These are phyloP conservation scores for Furcula furcula DNA, from an alignment of 2,888 invertebrate genomes.

Conservation along the genomic window DNA sequence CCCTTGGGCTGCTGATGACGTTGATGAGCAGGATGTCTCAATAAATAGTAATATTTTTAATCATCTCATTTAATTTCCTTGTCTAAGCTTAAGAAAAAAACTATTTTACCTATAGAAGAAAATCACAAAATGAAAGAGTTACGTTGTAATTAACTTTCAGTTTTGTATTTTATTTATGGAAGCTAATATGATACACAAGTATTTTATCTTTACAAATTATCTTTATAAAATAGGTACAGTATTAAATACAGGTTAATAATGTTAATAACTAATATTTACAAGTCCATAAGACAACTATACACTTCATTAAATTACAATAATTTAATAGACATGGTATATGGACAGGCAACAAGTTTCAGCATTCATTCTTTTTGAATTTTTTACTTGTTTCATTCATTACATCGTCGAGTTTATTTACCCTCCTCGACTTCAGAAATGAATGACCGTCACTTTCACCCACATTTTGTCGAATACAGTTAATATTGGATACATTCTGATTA, in stretches of 20 bases:
- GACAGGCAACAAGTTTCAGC: slow-evolving; percentile 58
- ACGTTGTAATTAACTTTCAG: slow-evolving; percentile 43
- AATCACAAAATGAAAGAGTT: slow-evolving; percentile 45
- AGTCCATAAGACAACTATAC: slow-evolving; percentile 67
- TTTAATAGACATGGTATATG: slow-evolving; percentile 67
- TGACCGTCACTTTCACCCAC: slow-evolving; percentile 69
- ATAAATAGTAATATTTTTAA: slow-evolving; percentile 12
- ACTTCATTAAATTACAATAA: slow-evolving; percentile 72
- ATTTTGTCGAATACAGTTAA: slow-evolving; percentile 70
- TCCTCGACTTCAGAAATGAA: slow-evolving; percentile 67
- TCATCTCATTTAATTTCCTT: slow-evolving; percentile 38
- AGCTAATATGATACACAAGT: slow-evolving; percentile 74
- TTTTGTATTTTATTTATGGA: slow-evolving; percentile 68
- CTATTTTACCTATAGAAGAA: slow-evolving; percentile 36
- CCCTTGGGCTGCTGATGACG: too few relatives aligned
- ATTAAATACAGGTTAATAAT: slow-evolving; percentile 74
- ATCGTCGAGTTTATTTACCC: slow-evolving; percentile 70
- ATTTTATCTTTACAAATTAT: slow-evolving; percentile 68
- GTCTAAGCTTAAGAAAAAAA: slow-evolving; percentile 36
- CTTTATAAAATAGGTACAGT: slow-evolving; percentile 74
- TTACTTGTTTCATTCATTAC: slow-evolving; percentile 67
- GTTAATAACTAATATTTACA: slow-evolving; percentile 75
- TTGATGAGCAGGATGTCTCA: background rate
- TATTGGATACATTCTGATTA: slow-evolving; percentile 73
- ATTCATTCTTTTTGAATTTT: slow-evolving; percentile 76